phyloP scores from a whole-genome alignment of 2,888 invertebrate genomes.

The Folsomia manolachei region DNA sequence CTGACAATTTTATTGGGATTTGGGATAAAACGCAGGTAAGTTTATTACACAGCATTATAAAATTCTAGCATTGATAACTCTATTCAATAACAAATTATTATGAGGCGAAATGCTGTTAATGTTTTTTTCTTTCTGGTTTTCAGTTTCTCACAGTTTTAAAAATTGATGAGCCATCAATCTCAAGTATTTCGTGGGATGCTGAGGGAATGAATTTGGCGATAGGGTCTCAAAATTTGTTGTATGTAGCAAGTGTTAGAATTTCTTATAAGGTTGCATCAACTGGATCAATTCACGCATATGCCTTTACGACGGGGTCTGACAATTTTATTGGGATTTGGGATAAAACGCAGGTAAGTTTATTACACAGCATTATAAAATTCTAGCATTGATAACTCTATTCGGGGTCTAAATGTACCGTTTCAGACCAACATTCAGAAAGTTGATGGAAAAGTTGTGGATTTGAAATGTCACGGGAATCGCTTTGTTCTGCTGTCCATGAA shows the following conservation, averaged over 20 bases:
- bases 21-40: conserved; percentile 27
- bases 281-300: conserved; percentile 20
- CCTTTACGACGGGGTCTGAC: conserved; percentile 16
- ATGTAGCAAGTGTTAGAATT: conserved; percentile 25
- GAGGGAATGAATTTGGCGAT: conserved; percentile 21
- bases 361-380: too few relatives aligned
- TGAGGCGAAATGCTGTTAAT: too few relatives aligned
- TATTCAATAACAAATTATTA: too few relatives aligned
- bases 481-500: conserved; percentile 27
- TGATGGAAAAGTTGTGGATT: conserved; percentile 27
- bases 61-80: too few relatives aligned
- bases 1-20: conserved; percentile 14
- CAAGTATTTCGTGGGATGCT: conserved; percentile 25
- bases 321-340: conserved; percentile 25
- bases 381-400: too few relatives aligned
- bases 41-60: too few relatives aligned
- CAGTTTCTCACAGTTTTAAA: conserved; percentile 27
- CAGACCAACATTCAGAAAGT: conserved; percentile 23
- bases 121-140: neutral
- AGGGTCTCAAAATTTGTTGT: conserved; percentile 19
- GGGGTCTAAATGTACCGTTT: too few relatives aligned
- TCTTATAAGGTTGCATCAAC: conserved; percentile 27
- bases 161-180: conserved; percentile 19
- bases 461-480: conserved; percentile 17
- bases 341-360: conserved; percentile 14